Percentiles rank a stretch among this genome's conserved stretches.
Evolutionary conservation across 2,888 invertebrate genomes (phyloP).

Genomic region (Nemotelus nigrinus): DNA sequence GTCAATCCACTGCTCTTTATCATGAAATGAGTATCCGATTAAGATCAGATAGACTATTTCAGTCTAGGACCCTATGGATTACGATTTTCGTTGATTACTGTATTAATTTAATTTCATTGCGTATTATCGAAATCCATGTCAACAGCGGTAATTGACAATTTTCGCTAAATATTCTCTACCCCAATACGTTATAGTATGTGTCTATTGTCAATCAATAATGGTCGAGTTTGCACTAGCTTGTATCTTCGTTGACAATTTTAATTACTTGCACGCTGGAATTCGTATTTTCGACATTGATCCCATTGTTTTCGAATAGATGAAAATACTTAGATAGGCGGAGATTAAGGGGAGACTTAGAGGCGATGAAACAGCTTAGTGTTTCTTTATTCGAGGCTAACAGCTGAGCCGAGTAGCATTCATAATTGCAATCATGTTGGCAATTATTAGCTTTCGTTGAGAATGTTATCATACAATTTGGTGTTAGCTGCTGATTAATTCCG

Average conservation of each 20-base stretch:
- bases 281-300: neutral
- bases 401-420: constrained; percentile 13
- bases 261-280: neutral
- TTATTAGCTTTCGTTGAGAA: constrained; percentile 29
- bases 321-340: neutral
- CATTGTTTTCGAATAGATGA: neutral
- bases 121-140: constrained; percentile 12
- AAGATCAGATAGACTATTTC: neutral
- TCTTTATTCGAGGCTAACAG: neutral
- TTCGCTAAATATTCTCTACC: no score
- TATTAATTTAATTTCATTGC: neutral
- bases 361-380: neutral
- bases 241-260: no score
- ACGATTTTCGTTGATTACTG: no score
- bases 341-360: neutral
- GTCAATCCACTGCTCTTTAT: neutral
- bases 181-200: no score
- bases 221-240: no score
- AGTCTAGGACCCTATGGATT: no score
- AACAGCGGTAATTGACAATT: neutral
- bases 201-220: no score
- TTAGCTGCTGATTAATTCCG: constrained; percentile 32
- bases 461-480: constrained; percentile 37
- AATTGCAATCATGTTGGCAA: constrained; percentile 40
- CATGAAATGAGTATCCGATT: neutral